These are phyloP conservation scores for Melanocharis versteri DNA, from an alignment of 2,113 vertebrate species.

Conservation along the genomic window DNA sequence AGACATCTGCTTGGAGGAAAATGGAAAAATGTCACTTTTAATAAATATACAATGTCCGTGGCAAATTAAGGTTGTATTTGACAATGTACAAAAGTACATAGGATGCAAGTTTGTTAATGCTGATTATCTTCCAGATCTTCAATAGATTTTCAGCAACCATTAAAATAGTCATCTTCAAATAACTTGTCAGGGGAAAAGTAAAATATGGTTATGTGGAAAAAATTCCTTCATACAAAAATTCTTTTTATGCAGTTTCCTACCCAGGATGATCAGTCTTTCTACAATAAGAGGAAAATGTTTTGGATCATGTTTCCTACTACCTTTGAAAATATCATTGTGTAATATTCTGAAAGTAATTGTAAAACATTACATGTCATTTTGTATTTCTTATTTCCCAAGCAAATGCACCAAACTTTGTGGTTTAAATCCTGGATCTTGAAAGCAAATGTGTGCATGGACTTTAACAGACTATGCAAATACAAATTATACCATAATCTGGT, in stretches of 20 bases:
- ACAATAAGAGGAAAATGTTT: neutral
- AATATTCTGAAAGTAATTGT: neutral
- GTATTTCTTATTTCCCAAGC: neutral
- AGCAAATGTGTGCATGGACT: neutral
- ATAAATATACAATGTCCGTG: slow-evolving; percentile 12
- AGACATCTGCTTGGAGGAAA: slow-evolving; percentile 19
- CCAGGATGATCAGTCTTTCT: neutral
- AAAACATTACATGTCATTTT: neutral
- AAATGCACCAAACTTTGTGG: neutral
- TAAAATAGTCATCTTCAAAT: slow-evolving; percentile 9
- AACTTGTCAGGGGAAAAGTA: neutral
- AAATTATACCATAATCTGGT: neutral
- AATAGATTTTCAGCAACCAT: slow-evolving; percentile 9
- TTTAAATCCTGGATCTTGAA: neutral
- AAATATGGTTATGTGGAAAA: neutral
- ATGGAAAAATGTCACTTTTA: slow-evolving; percentile 11
- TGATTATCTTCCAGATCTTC: slow-evolving; percentile 36
- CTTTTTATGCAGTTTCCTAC: neutral
- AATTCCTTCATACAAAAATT: neutral
- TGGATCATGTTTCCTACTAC: neutral
- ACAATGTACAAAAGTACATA: slow-evolving; percentile 9
- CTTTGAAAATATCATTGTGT: neutral
- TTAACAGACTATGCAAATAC: neutral
- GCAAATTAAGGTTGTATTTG: slow-evolving; percentile 29
- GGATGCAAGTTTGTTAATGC: slow-evolving; percentile 13